Base-by-base conservation (phyloP, 1,140 invertebrate species). In the Gyrodactylus bullatarudis region DNA sequence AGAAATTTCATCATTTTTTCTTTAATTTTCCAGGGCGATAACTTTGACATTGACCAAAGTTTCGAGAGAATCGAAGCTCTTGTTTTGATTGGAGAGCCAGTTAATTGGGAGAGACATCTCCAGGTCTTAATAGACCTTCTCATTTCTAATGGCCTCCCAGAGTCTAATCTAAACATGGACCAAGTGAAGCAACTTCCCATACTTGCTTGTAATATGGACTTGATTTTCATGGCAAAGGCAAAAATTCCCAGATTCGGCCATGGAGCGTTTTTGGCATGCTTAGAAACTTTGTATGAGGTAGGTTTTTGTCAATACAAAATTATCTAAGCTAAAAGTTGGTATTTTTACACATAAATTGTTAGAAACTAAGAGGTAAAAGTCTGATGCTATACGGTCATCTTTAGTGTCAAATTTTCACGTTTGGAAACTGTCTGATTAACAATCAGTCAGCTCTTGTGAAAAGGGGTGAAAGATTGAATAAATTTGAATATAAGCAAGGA, bases 131-230 rank as follows among this genome's bases (percentile, higher is more conserved):
- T 76, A 23, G 77, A 77, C 72, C 34, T 77, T 20, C 68, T 77
- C 26, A 74, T 74, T 27, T 76, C 76, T 27, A 74, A 75, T 70
- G 77, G 76, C 0, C 72, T 76, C 23, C 76, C 85, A 1, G 81
- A 84, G 76, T 84, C 85, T 19, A 75, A 74, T 26, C 76, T 75
- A 20, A 74, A 77, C 27, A 73, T n/a, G 26, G 25, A 54, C 19
- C 71, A 34, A 22, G 70, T 69, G 23, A 73, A 74, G 8, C 85
- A 86, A 78, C 81, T 86, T 75, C 85, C 85, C 25, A 77, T 86
- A 1, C 77, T 86, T 68, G 85, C 85, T 1, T 86, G 86, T 76
- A 86, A 86, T 76, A 85, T 86, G 83, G 85, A 86, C 79, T 79
- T 86, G 2, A 81, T 86, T 26, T 86, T 85, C 84, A 85, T 86